A percentile compares a stretch with the other conserved stretches of the same genome.
Conservation (phyloP, 1,140 invertebrate species). For the Phthorimaea operculella region DNA sequence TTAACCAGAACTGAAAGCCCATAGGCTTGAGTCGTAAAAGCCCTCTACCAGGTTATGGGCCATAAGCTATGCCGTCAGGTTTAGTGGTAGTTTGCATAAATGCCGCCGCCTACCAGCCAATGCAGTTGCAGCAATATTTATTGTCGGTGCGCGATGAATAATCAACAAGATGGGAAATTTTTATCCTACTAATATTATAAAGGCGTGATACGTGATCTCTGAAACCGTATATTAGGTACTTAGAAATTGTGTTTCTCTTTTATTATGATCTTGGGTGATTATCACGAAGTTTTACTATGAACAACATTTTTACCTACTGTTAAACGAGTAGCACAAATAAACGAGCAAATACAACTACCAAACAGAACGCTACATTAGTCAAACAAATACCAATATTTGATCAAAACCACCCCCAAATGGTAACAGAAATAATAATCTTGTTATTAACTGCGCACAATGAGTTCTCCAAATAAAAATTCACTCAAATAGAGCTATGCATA, state of each 20-base stretch:
- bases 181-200: no score
- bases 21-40: slow-evolving; percentile 18
- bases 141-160: no score
- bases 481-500: slow-evolving; percentile 34
- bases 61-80: slow-evolving; percentile 23
- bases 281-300: no score
- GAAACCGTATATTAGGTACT: no score
- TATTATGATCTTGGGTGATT: no score
- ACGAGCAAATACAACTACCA: not conserved
- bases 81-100: slow-evolving; percentile 25
- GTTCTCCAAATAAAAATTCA: slow-evolving; percentile 48
- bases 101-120: not conserved
- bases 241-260: no score
- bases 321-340: not conserved
- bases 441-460: slow-evolving; percentile 53
- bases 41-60: slow-evolving; percentile 20
- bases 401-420: slow-evolving; percentile 31
- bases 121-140: not conserved
- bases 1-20: not conserved
- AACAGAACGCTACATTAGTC: slow-evolving; percentile 38
- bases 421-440: slow-evolving; percentile 40
- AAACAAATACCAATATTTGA: slow-evolving; percentile 50
- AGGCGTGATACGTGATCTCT: no score
- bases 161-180: no score
- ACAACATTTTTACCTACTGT: no score